phyloP scores from a whole-genome alignment of 2,797 vertebrate species.

The Lithobates sylvaticus region DNA sequence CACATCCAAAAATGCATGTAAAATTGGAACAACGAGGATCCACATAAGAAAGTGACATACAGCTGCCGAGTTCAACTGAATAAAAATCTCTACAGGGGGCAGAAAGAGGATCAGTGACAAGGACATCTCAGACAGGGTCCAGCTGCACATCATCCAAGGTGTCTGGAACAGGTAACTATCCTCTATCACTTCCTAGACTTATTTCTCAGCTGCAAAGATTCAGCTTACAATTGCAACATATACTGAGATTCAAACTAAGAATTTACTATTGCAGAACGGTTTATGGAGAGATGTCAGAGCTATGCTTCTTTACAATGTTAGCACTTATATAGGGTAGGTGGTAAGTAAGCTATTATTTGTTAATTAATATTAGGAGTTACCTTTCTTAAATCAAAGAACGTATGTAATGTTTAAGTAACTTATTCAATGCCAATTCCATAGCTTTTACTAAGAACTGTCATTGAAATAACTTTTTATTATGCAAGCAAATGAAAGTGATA shows the following conservation, averaged over 20 bases:
- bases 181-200: background rate
- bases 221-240: background rate
- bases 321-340: background rate
- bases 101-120: constrained; percentile 4
- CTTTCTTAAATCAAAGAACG: background rate
- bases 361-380: background rate
- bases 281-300: too few species aligned
- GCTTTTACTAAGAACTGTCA: background rate
- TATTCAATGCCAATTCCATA: background rate
- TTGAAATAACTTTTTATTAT: background rate
- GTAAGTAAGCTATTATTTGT: background rate
- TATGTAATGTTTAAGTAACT: background rate
- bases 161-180: constrained; percentile 40
- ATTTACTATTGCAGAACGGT: too few species aligned
- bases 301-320: background rate
- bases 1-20: background rate
- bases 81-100: constrained; percentile 8
- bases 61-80: constrained; percentile 9
- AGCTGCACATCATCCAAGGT: constrained; percentile 19
- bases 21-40: background rate
- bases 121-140: background rate
- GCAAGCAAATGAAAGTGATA: background rate
- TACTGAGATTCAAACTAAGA: background rate
- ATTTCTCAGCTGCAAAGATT: background rate
- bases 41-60: constrained; percentile 2